Evolutionary conservation across 2,797 vertebrate species (phyloP), one percentile per base, ranked within the genome.

Genomic region (Basileuterus tristriatus): DNA sequence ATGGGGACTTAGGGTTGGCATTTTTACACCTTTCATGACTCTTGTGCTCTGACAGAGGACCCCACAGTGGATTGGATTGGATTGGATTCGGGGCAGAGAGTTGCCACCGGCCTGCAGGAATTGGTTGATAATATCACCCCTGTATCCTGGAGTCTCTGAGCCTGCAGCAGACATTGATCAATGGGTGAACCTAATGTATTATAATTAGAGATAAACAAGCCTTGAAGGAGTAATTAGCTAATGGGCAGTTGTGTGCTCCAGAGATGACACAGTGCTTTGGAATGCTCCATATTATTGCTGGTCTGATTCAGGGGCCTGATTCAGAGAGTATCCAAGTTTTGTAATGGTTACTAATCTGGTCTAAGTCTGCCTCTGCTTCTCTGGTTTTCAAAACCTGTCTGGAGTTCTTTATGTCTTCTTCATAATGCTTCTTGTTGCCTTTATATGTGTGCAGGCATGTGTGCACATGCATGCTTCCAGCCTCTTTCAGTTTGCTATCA

Each of bases 401-500:
- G 15, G 14, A 63, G 12, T 20, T 83, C n/a, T 70, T 53, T 23
- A 5, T 47, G 47, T 17, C 44, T 68, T 63, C 24, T 78, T 81
- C 13, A 11, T 67, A 53, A 30, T 41, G 19, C 30, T 67, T 78
- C 26, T 55, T 20, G 22, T 30, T 67, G 37, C 17, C 44, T 36
- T 91, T 43, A 2, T 27, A 7, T 20, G 0, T 14, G 12, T 68
- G 44, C 12, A 8, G 11, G 32, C 20, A 22, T 0, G 1, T 36
- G 8, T 26, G 20, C 8, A 12, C 2, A 12, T 3, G 2, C 1
- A 1, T 4, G 5, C 0, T 68, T 80, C 22, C 62, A 75, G 17
- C 24, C 39, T 19, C 26, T 15, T 64, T 64, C 16, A 26, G 34
- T 63, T 89, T 44, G 39, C 39, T 47, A 27, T 49, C 39, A 59